These are phyloP conservation scores for Actinia tenebrosa DNA, from an alignment of 64 coral and sea anemone genomes.

Conservation along the genomic window DNA sequence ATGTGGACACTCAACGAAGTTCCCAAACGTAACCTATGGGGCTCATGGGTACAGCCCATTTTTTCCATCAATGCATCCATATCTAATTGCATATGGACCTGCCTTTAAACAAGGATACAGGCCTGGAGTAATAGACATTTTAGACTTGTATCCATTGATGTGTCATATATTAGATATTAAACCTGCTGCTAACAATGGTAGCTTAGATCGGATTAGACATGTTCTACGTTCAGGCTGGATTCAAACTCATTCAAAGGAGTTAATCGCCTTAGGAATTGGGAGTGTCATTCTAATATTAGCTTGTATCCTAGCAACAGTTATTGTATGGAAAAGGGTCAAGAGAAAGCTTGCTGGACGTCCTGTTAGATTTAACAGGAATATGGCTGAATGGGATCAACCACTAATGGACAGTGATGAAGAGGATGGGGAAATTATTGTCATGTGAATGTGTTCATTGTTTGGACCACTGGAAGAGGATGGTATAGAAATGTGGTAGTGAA, in stretches of 20 bases:
- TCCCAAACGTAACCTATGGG: not conserved
- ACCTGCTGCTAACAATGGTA: constrained; percentile 64
- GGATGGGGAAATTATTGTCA: not conserved
- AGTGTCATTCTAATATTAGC: not conserved
- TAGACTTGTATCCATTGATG: constrained; percentile 71
- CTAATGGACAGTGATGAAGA: constrained; percentile 24
- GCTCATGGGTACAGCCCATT: constrained; percentile 50
- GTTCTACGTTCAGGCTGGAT: constrained; percentile 26
- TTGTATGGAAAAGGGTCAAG: no score
- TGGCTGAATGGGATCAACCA: not conserved
- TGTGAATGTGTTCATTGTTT: no score
- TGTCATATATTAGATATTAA: constrained; percentile 65
- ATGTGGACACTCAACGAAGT: not conserved
- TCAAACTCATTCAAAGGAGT: not conserved
- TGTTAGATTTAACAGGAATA: not conserved
- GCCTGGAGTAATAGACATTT: constrained; percentile 42
- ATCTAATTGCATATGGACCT: constrained; percentile 68
- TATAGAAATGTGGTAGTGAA: no score
- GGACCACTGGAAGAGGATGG: no score
- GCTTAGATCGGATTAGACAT: constrained; percentile 37
- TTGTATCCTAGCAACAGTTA: not conserved
- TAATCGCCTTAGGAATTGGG: not conserved
- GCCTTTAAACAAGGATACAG: constrained; percentile 60
- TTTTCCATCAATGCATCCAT: constrained; percentile 50
- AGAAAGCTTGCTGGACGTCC: not conserved